Evolutionary conservation across 2,113 vertebrate species (phyloP).

Genomic region (Pandion haliaetus): DNA sequence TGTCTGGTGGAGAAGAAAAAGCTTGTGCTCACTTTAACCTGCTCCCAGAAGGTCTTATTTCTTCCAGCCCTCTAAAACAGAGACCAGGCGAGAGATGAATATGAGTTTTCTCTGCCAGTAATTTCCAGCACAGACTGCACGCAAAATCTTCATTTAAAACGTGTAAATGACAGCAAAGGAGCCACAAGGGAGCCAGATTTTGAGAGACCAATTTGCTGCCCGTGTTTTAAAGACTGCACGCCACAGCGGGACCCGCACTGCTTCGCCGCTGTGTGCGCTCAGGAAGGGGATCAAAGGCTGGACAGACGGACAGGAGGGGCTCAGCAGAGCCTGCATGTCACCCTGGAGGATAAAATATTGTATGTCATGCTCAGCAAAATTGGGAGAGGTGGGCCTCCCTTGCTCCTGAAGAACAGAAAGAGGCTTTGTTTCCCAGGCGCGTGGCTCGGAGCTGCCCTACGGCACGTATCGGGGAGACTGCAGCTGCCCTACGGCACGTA

Average conservation of each 20-base stretch:
- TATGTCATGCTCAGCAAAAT: background rate
- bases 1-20: constrained; percentile 36
- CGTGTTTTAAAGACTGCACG: background rate
- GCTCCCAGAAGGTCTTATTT: constrained; percentile 50
- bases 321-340: background rate
- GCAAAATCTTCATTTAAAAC: constrained; percentile 65
- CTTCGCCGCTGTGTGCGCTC: background rate
- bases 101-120: constrained; percentile 39
- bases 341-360: constrained; percentile 30
- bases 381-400: background rate
- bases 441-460: background rate
- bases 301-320: background rate
- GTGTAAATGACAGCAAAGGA: constrained; percentile 46
- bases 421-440: background rate
- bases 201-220: constrained; percentile 30
- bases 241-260: background rate
- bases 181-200: constrained; percentile 52
- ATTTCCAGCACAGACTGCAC: constrained; percentile 54
- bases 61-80: constrained; percentile 28
- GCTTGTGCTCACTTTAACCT: background rate
- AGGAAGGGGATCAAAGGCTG: background rate
- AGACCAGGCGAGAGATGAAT: constrained; percentile 8
- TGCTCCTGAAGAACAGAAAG: background rate
- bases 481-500: background rate
- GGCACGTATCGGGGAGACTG: background rate